Base-by-base conservation (phyloP, 2,113 vertebrate genomes). In the Labeo rohita region DNA sequence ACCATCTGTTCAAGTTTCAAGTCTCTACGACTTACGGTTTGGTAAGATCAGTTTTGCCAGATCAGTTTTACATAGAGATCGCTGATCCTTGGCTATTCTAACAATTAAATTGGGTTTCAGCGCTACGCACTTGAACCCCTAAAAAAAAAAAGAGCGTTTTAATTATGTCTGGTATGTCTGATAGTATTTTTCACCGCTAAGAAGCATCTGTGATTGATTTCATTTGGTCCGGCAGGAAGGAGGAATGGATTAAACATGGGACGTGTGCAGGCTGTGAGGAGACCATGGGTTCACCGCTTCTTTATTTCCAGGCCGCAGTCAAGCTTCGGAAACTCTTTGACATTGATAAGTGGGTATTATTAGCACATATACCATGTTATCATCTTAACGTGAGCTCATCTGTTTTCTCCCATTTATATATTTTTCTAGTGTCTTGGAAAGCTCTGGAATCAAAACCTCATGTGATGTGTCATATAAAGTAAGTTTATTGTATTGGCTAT, bases 241-340 rank as follows among this genome's bases (percentile, higher is more conserved):
- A 92, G 0, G 94, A 95, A 82, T 95, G 94, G 95, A 12, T 76
- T 6, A 95, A 95, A 87, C 95, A 95, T 0, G 95, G 95, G 0
- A 86, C 79, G 0, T 94, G 93, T 68, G 95, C 93, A 0, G 94
- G 90, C 0, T 95, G 95, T 43, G 92, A 92, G 0, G 94, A 95
- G 56, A 93, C 90, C 15, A 81, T 95, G 81, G 93, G 94, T 80
- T 94, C 94, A 34, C 93, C 95, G 0, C 61, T 89, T 0, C 88
- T 74, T 56, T 95, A 94, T 84, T 95, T 95, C 78, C 89, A 91
- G 83, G 84, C 86, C 8, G 89, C 90, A 28, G 92, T 95, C 21
- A 93, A 93, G 79, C 93, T 95, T 0, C 84, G 90, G 18, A 18
- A 36, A 16, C 90, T 0, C 59, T 94, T 92, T 2, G 39, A 92